Percentiles rank a stretch among this genome's conserved stretches.
Conservation (phyloP, 2,797 vertebrate species). For the Aphelocoma californica region DNA sequence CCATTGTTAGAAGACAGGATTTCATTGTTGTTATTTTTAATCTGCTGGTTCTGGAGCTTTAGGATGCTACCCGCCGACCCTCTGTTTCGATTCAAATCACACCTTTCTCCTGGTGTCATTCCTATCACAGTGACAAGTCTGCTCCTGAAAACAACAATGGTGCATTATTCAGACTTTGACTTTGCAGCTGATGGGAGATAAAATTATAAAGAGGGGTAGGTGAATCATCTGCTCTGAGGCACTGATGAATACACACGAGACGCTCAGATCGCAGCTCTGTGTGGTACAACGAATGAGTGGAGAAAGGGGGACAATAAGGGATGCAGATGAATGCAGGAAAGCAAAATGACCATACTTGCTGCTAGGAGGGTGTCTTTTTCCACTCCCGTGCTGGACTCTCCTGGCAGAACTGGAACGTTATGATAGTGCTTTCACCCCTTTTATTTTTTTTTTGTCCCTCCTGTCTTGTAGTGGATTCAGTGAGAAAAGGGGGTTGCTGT, state of each 20-base stretch:
- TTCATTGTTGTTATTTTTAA: slow-evolving; percentile 13
- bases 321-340: neutral
- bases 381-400: neutral
- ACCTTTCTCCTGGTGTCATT: neutral
- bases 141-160: slow-evolving; percentile 3
- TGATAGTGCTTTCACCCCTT: neutral
- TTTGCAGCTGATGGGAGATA: slow-evolving; percentile 42
- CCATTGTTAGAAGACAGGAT: neutral
- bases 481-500: neutral
- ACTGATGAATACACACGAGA: neutral
- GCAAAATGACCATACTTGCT: neutral
- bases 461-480: neutral
- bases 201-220: slow-evolving; percentile 41
- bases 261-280: neutral
- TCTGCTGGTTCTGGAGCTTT: neutral
- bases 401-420: neutral
- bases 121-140: neutral
- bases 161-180: slow-evolving; percentile 43
- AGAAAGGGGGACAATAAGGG: neutral
- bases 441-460: neutral
- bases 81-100: slow-evolving; percentile 3
- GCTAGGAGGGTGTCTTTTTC: neutral
- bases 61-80: neutral
- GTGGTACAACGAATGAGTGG: neutral
- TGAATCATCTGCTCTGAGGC: slow-evolving; percentile 52